Evolutionary conservation across 2,113 vertebrate species (phyloP).

Genomic region (Sula dactylatra): DNA sequence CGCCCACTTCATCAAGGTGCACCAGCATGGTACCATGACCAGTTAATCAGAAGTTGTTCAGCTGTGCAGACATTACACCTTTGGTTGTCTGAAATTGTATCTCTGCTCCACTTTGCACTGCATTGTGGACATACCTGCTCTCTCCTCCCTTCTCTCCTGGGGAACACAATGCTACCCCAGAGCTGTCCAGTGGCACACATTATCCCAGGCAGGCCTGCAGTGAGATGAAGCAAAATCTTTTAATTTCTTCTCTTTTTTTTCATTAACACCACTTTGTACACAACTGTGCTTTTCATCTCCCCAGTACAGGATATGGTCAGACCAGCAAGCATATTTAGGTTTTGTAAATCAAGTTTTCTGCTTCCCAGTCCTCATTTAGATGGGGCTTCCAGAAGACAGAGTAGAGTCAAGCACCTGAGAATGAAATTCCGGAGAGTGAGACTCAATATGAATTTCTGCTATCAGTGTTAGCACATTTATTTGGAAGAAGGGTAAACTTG

Average conservation of each 20-base stretch:
- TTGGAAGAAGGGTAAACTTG: background rate
- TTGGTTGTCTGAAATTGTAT: background rate
- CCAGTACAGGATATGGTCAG: background rate
- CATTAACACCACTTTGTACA: background rate
- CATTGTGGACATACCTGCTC: background rate
- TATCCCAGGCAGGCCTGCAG: accelerated
- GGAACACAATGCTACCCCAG: background rate
- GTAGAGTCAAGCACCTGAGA: background rate
- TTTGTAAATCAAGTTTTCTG: background rate
- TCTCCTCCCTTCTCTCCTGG: background rate
- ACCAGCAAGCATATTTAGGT: background rate
- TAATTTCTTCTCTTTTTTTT: accelerated
- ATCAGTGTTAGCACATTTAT: background rate
- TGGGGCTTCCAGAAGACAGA: background rate
- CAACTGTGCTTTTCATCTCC: background rate
- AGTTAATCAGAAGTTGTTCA: background rate
- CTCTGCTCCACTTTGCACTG: background rate
- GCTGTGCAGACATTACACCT: background rate
- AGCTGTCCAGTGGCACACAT: accelerated
- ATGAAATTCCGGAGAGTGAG: background rate
- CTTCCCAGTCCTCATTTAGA: background rate
- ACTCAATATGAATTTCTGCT: too few species aligned
- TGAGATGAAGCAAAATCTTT: background rate
- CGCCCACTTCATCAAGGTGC: background rate
- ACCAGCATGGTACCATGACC: background rate